Evolutionary conservation across 2,888 invertebrate genomes (phyloP).

Genomic region (Epiblema foenella): DNA sequence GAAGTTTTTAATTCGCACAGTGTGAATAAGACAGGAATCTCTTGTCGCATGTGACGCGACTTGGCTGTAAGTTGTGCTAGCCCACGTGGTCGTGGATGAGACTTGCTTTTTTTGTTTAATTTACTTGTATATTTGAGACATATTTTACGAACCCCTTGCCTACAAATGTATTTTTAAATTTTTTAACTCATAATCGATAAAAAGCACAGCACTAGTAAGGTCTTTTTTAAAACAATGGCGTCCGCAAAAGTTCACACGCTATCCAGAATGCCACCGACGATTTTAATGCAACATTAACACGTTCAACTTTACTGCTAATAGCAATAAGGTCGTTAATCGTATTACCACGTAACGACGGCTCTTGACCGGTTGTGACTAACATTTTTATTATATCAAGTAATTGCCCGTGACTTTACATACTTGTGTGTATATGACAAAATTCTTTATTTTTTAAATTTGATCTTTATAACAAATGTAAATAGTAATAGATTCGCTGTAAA

Average conservation of each 20-base stretch:
- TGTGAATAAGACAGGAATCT: too few relatives aligned
- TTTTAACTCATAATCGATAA: neutral
- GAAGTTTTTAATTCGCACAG: too few relatives aligned
- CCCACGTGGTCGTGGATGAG: too few relatives aligned
- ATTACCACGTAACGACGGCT: neutral
- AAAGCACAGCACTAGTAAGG: constrained; percentile 46
- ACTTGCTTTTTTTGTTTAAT: too few relatives aligned
- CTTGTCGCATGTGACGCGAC: too few relatives aligned
- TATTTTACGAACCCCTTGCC: too few relatives aligned
- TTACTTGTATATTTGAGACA: too few relatives aligned
- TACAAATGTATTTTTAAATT: too few relatives aligned
- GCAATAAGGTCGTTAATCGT: constrained; percentile 3
- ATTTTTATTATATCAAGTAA: constrained; percentile 29
- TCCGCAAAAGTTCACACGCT: constrained; percentile 53
- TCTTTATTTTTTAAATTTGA: neutral
- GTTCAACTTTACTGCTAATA: neutral
- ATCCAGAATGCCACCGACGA: constrained; percentile 53
- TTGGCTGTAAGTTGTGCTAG: too few relatives aligned
- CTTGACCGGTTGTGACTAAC: constrained; percentile 22
- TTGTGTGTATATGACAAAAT: neutral
- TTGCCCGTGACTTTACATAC: constrained; percentile 22
- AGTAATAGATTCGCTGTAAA: too few relatives aligned
- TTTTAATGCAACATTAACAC: constrained; percentile 47
- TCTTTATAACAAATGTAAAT: neutral
- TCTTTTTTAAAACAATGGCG: constrained; percentile 48